Evolutionary conservation across 1,140 invertebrate species (phyloP).

Genomic region (Drosophila quadrilineata): DNA sequence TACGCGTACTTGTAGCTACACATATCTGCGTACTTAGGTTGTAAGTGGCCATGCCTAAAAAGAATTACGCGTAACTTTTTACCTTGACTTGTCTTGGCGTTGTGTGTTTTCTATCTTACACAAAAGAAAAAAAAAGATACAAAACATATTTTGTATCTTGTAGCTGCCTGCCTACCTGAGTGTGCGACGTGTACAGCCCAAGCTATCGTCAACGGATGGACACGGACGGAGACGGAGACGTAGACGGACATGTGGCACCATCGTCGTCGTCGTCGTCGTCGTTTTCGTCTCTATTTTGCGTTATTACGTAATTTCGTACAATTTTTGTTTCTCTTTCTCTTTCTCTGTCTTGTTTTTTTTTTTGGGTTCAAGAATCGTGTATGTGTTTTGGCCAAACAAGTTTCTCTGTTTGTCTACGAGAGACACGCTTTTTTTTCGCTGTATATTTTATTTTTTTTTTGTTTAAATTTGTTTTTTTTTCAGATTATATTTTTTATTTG

Average conservation of each 20-base stretch:
- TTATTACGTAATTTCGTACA: constrained; percentile 55
- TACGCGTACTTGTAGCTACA: constrained; percentile 37
- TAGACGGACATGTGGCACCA: constrained; percentile 39
- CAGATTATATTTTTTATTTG: neutral
- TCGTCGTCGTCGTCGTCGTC: constrained; percentile 11
- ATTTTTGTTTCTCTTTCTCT: constrained; percentile 1
- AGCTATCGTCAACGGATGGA: neutral
- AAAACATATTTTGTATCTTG: constrained; percentile 44
- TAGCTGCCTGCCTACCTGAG: constrained; percentile 15
- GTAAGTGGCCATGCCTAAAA: constrained; percentile 40
- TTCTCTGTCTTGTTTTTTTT: neutral
- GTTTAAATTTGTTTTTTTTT: constrained; percentile 58
- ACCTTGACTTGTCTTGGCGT: constrained; percentile 64
- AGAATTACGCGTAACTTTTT: constrained; percentile 66
- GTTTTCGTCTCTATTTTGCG: constrained; percentile 44
- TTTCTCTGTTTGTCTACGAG: constrained; percentile 33
- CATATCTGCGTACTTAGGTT: constrained; percentile 39
- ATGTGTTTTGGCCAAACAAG: constrained; percentile 50
- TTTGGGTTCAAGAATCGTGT: constrained; percentile 37
- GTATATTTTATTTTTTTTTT: constrained; percentile 12
- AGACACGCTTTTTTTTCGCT: constrained; percentile 14
- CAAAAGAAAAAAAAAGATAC: too few relatives aligned
- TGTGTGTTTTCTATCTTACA: neutral
- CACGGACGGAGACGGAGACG: neutral
- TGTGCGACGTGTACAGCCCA: constrained; percentile 28